Base-by-base conservation (phyloP, 2,888 invertebrate genomes). In the Tromatobia lineatoria region DNA sequence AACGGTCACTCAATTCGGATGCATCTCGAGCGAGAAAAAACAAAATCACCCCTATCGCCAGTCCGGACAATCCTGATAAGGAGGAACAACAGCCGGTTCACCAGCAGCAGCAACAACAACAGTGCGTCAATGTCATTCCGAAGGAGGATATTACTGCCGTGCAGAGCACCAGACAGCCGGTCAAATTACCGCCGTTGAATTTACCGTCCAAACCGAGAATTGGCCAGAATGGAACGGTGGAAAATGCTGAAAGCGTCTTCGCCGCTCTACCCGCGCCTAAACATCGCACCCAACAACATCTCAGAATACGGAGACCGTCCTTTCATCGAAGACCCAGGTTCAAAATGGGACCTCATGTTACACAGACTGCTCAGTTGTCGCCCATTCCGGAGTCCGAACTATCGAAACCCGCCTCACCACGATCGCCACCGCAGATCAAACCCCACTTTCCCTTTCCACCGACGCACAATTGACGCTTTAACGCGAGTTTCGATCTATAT, bases 301-400 rank as follows among this genome's bases (percentile, higher is more conserved):
- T 93, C 71, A 88, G 94, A 15, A 90, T 91, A n/a, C 85, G 92
- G 4, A 90, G 91, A 69, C 78, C 91, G 0, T 89, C 90, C 2
- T 87, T 93, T 13, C 90, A 91, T 69, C 93, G 92, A 67, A 86
- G 93, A 70, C 91, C 92, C 0, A 90, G 91, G 42, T 91, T 92
- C 77, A 93, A 92, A 77, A 89, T 92, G 77, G 91, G 91, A 18
- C 90, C 91, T 10, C 93, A 92, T 47, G 85, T 93, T 1, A 89
- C 93, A 2, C 94, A 94, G 70, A 93, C 94, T 7, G 94, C 94
- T 8, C 94, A 94, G 47, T 92, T 96, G 80, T 96, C 96, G 76
- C 96, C 96, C 42, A 96, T 96, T 76, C 95, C 96, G 82, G 96
- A 96, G 90, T 96, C 96, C 64, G 96, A 96, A 42, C 94, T 96